Evolutionary conservation across 1,140 invertebrate genomes (phyloP).

Genomic region (Trichogramma pretiosum): DNA sequence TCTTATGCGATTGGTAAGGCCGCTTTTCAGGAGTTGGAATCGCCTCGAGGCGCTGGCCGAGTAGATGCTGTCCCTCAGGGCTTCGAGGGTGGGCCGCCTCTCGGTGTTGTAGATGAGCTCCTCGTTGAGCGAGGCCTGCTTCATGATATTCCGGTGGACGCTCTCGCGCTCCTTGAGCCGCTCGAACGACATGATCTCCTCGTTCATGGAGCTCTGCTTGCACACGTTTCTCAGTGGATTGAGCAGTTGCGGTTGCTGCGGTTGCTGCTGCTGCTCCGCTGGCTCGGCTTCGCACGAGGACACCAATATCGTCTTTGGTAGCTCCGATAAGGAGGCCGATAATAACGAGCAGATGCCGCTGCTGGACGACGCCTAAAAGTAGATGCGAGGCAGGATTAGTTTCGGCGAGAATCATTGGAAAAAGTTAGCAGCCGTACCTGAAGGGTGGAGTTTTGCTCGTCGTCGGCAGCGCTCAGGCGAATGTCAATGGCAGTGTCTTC

Average conservation of each 20-base stretch:
- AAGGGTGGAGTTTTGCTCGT: too few species aligned
- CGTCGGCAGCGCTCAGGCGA: too few species aligned
- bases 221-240: too few species aligned
- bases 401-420: too few species aligned
- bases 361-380: too few species aligned
- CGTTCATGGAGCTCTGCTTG: slow-evolving; percentile 82
- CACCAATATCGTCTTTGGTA: too few species aligned
- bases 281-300: too few species aligned
- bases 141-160: slow-evolving; percentile 76
- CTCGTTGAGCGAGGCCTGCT: slow-evolving; percentile 80
- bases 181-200: slow-evolving; percentile 78
- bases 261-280: background rate
- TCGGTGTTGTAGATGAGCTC: slow-evolving; percentile 63
- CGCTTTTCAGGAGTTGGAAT: slow-evolving; percentile 76
- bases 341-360: too few species aligned
- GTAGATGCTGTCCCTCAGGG: slow-evolving; percentile 63
- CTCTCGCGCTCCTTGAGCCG: slow-evolving; percentile 72
- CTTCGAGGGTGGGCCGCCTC: slow-evolving; percentile 59
- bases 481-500: slow-evolving; percentile 40
- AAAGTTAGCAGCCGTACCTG: too few species aligned
- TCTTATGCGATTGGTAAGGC: slow-evolving; percentile 69
- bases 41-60: slow-evolving; percentile 65
- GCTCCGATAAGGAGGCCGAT: too few species aligned
- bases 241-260: background rate
- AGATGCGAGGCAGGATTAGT: too few species aligned